Evolutionary conservation across 2,113 vertebrate species (phyloP).

Genomic region (Melozone crissalis): DNA sequence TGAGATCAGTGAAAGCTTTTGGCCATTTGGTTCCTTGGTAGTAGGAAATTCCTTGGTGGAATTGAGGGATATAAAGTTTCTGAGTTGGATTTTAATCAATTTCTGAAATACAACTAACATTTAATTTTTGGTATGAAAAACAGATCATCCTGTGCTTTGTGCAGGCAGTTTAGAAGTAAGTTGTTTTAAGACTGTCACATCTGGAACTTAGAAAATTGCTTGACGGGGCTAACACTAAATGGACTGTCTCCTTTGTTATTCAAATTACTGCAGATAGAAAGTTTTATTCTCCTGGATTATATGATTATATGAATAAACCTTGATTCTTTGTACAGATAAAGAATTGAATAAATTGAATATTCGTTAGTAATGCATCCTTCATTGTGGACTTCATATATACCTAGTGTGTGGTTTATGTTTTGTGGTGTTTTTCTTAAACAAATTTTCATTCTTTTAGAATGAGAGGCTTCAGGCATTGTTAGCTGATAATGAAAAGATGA

Average conservation of each 20-base stretch:
- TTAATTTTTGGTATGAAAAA: not conserved
- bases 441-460: constrained; percentile 77
- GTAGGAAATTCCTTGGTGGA: not conserved
- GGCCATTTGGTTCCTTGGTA: not conserved
- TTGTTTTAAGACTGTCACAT: not conserved
- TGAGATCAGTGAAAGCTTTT: not conserved
- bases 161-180: not conserved
- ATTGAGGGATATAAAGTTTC: not conserved
- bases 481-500: constrained; percentile 96
- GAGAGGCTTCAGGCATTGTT: constrained; percentile 92
- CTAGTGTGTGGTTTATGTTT: not conserved
- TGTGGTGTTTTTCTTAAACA: not conserved
- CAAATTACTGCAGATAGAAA: not conserved
- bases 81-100: not conserved
- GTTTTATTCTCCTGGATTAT: not conserved
- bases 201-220: not conserved
- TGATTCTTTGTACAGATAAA: not conserved
- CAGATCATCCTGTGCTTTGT: not conserved
- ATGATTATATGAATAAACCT: not conserved
- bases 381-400: not conserved
- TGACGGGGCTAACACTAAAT: not conserved
- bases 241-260: not conserved
- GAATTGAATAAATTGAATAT: not conserved
- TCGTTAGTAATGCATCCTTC: not conserved
- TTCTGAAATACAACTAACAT: not conserved